Conservation (phyloP, 2,113 vertebrate species). For the Catharus minimus region DNA sequence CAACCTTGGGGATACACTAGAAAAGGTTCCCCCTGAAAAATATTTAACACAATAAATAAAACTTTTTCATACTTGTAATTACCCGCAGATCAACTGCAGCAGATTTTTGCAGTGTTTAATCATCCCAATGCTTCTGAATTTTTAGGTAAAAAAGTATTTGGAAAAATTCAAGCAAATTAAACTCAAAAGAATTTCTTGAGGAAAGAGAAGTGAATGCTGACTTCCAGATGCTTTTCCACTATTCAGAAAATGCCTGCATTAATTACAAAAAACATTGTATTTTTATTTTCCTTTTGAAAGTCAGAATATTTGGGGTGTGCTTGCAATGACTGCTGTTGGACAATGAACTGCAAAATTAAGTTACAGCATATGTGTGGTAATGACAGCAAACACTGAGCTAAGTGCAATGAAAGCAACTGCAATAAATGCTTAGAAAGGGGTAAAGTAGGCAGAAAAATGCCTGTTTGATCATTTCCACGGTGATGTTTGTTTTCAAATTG, state of each 20-base stretch:
- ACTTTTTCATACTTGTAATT: neutral
- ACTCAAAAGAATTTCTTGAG: neutral
- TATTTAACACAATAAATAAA: neutral
- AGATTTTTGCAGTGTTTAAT: neutral
- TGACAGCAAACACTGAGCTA: neutral
- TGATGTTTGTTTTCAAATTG: neutral
- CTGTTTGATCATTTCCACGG: neutral
- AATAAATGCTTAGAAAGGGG: neutral
- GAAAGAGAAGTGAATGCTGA: neutral
- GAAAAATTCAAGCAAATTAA: neutral
- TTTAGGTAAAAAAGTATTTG: neutral
- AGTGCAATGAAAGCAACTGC: neutral
- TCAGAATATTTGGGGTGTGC: neutral
- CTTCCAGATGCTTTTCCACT: neutral
- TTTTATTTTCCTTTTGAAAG: neutral
- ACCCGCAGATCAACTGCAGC: neutral
- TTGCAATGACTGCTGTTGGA: neutral
- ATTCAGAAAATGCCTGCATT: neutral
- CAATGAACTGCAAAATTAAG: neutral
- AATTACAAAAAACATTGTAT: accelerated
- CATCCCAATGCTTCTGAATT: neutral
- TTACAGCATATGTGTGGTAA: neutral
- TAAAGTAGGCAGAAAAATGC: neutral
- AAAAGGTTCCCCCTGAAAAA: neutral
- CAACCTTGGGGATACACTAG: neutral